Conservation (phyloP, 2,113 vertebrate genomes). For the Todiramphus saurophagus region DNA sequence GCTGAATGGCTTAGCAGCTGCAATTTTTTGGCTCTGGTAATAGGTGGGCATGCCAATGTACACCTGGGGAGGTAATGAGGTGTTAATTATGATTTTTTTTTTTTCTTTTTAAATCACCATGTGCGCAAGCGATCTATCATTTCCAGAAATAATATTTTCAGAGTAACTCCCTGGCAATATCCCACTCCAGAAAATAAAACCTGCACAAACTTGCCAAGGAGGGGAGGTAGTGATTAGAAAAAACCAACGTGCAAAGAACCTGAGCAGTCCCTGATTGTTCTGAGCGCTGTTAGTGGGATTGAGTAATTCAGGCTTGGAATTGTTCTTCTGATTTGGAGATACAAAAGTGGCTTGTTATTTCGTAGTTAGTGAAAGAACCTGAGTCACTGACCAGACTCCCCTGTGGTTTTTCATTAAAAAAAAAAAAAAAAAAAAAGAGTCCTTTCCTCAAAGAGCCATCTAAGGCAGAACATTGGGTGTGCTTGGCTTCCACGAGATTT, state of each 20-base stretch:
- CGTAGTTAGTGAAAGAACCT: background rate
- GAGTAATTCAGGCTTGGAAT: constrained; percentile 9
- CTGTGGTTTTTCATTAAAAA: background rate
- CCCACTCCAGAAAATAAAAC: constrained; percentile 7
- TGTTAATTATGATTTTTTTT: constrained; percentile 43
- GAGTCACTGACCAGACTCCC: background rate
- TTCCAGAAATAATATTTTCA: constrained; percentile 52
- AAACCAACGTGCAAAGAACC: background rate
- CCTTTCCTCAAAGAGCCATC: background rate
- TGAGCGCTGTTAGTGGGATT: background rate
- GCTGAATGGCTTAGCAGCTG: background rate
- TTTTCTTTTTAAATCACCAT: background rate
- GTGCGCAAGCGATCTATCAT: background rate
- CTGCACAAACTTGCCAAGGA: background rate
- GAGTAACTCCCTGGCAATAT: constrained; percentile 16
- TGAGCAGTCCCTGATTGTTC: background rate
- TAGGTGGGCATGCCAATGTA: background rate
- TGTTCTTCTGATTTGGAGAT: constrained; percentile 1
- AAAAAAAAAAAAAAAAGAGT: background rate
- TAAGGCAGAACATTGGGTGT: background rate
- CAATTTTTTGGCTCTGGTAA: background rate
- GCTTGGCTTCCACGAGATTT: background rate
- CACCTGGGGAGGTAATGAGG: background rate
- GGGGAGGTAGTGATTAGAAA: background rate
- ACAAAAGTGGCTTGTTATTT: background rate